Evolutionary conservation across 2,888 invertebrate species (phyloP), one percentile per base, ranked within the genome.

Genomic region (Pyrgus malvae): DNA sequence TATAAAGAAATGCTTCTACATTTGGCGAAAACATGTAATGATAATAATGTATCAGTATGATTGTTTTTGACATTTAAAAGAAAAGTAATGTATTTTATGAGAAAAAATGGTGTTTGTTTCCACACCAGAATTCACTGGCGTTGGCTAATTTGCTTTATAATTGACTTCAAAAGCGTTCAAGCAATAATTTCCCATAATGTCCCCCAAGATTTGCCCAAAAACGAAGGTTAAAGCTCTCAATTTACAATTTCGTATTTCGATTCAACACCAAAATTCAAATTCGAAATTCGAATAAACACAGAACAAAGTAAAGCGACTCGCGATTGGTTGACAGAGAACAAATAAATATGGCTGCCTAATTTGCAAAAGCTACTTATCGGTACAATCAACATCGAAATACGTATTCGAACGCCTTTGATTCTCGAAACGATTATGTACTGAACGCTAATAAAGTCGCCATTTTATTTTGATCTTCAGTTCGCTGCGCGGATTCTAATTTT

Each of bases 401-500:
- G 67, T 74, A 71, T 76, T 73, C 71, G 69, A 75, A 77, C 73
- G 74, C 71, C 76, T 82, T 80, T 81, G 81, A 83, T 80, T 80
- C 69, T 38, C 65, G 68, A 61, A 74, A 73, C 76, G 79, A 83
- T 82, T 82, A 82, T 76, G 75, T 80, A 74, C 78, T 61, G 66
- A 75, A 72, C 64, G 75, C 69, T 78, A 81, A 83, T 79, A 81
- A 78, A 72, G 63, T 68, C 64, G 58, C 78, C 76, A 76, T 69
- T 80, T 81, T 78, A 76, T 69, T 65, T 65, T 64, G 79, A 73
- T 42, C 73, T 46, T 60, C 58, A 64, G 40, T 44, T 31, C 37
- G 35, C 51, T 27, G 42, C 35, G 51, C 41, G 14, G 35, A 38
- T 53, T 54, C 49, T 48, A 54, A 53, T 53, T 53, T 51, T 38